These are phyloP conservation scores for Chaitophorus viminalis DNA, from an alignment of 2,888 invertebrate genomes.

Conservation along the genomic window DNA sequence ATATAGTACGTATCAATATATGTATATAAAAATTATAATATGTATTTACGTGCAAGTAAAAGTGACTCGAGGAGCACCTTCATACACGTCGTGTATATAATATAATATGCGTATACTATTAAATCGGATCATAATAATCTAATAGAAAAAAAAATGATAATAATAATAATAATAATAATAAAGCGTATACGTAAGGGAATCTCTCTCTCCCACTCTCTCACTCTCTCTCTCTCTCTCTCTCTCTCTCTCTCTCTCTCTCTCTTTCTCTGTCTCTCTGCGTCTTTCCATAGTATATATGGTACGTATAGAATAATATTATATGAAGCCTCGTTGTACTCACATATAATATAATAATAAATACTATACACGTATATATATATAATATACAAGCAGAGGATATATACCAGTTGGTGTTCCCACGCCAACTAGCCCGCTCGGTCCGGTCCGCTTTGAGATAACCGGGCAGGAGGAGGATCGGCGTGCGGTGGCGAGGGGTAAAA, in stretches of 20 bases:
- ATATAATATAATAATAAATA: background rate
- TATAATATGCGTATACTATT: background rate
- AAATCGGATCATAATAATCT: conserved; percentile 59
- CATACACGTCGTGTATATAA: background rate
- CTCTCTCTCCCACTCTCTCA: background rate
- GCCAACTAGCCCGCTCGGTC: conserved; percentile 59
- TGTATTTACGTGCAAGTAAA: conserved; percentile 7
- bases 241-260: background rate
- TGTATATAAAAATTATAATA: too few species aligned
- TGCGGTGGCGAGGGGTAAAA: conserved; percentile 13
- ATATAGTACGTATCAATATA: background rate
- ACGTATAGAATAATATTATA: background rate
- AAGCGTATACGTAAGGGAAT: background rate
- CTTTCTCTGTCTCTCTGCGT: too few species aligned
- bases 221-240: too few species aligned
- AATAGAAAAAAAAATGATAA: conserved; percentile 51
- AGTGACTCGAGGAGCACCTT: conserved; percentile 40
- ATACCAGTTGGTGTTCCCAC: conserved; percentile 59
- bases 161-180: conserved; percentile 34
- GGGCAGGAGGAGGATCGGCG: background rate
- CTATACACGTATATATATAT: background rate
- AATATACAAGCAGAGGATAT: background rate
- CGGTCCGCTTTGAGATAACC: conserved; percentile 30
- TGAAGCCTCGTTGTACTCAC: background rate
- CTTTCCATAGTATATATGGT: too few species aligned